A percentile compares a stretch with the other conserved stretches of the same genome.
Conservation (phyloP, 2,797 vertebrate genomes). For the Limnodromus scolopaceus region DNA sequence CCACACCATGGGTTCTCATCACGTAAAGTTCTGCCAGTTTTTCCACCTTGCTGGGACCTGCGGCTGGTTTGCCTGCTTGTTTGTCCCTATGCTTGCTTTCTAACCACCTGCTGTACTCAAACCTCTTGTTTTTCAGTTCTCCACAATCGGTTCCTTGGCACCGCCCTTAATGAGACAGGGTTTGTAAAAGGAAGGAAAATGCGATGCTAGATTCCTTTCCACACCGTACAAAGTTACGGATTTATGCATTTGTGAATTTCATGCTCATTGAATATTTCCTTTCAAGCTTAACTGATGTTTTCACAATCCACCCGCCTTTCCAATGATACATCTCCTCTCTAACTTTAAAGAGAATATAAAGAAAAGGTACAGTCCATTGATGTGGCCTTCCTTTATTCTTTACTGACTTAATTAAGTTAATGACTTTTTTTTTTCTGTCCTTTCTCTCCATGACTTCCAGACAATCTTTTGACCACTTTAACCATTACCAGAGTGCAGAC, state of each 20-base stretch:
- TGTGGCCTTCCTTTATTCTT: background rate
- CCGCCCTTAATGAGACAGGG: background rate
- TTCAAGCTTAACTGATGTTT: conserved; percentile 38
- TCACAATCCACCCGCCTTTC: conserved; percentile 26
- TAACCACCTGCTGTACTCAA: background rate
- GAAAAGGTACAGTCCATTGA: background rate
- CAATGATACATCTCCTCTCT: background rate
- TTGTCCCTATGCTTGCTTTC: background rate
- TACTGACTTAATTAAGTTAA: background rate
- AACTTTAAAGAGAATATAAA: background rate
- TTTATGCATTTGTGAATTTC: conserved; percentile 15
- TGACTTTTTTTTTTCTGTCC: background rate
- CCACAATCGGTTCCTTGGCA: background rate
- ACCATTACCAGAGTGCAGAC: background rate
- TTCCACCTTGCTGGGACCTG: background rate
- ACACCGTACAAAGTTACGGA: background rate
- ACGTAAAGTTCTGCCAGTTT: background rate
- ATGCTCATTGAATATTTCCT: conserved; percentile 12
- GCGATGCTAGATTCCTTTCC: background rate
- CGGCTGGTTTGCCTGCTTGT: background rate
- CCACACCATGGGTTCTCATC: fast-evolving
- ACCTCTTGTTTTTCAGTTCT: background rate
- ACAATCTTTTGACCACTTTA: background rate
- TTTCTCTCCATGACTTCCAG: background rate
- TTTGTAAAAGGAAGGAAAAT: background rate